A percentile compares a stretch with the other conserved stretches of the same genome.
Evolutionary conservation across 2,797 vertebrate genomes (phyloP).

Genomic region (Rhyacichthys aspro): DNA sequence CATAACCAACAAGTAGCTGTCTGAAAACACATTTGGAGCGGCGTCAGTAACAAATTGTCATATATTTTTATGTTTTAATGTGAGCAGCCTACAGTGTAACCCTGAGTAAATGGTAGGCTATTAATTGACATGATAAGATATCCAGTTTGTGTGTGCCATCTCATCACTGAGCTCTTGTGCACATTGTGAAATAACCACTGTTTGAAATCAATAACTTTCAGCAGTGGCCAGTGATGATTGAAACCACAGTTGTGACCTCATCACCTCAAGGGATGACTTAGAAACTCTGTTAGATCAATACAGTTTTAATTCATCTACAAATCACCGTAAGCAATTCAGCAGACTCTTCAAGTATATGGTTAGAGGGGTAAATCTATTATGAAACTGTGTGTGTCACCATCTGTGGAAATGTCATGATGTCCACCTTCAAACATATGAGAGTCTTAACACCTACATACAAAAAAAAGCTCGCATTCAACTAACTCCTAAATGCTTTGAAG

Average conservation of each 20-base stretch:
- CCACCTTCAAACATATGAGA: conserved; percentile 8
- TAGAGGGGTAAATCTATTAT: conserved; percentile 16
- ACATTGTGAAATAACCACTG: conserved; percentile 24
- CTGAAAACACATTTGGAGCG: too few relatives aligned
- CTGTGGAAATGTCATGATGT: conserved; percentile 2
- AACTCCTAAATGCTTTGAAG: background rate
- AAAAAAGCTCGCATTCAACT: conserved; percentile 10
- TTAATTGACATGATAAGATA: background rate
- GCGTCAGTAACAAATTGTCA: too few relatives aligned
- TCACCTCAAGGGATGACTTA: conserved; percentile 38
- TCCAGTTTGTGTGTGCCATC: background rate
- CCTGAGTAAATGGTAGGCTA: too few relatives aligned
- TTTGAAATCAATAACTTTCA: conserved; percentile 47
- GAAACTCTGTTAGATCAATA: conserved; percentile 54
- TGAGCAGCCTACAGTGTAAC: too few relatives aligned
- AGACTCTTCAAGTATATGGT: conserved; percentile 5
- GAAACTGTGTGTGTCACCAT: conserved; percentile 22
- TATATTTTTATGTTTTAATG: too few relatives aligned
- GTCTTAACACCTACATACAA: conserved; percentile 4
- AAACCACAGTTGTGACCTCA: conserved; percentile 54
- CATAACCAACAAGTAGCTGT: too few relatives aligned
- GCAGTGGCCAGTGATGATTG: conserved; percentile 35
- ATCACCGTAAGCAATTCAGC: conserved; percentile 25
- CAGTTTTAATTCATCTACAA: conserved; percentile 52
- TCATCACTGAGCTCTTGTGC: conserved; percentile 15